Base-by-base conservation (phyloP, 2,888 invertebrate genomes). In the Callimorpha dominula region DNA sequence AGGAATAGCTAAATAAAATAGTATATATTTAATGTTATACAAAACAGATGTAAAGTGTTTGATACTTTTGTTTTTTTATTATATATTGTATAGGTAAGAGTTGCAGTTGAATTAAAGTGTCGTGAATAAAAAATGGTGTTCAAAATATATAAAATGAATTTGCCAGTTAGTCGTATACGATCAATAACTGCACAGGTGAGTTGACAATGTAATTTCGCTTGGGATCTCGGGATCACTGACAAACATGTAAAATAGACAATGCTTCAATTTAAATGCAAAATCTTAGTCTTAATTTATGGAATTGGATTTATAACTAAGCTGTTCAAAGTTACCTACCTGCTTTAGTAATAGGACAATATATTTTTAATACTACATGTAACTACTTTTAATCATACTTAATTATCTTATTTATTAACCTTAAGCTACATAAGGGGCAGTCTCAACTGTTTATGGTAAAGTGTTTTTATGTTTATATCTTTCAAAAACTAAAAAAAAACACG, bases 151-250 rank as follows among this genome's bases (percentile, higher is more conserved):
- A 85, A 91, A 81, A 78, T 78, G 11, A 65, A 65, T 4, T 79
- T 88, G 2, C 82, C 84, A 15, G 87, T 85, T 0, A 88, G 87
- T 76, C 86, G 91, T 63, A 76, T 93, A 6, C 87, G 88, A 82
- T 91, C 90, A 4, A 81, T 93, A 43, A 74, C 86, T 11, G 88
- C 94, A 43, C 94, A 94, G 88, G 94, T 94, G 86, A 82, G 90
- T 84, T n/a, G 43, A 49, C 8, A 52, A 67, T 1, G 1, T 2
- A 7, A 60, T 31, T 57, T 57, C 11, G 20, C 11, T 20, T 31
- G 31, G 31, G 31, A 31, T 20, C 11, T 1, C 4, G 57, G 4
- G 11, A 12, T 9, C 12, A 20, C 2, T 1, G 20, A 20, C 4
- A 57, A 54, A n/a, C 1, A 20, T 20, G 12, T 9, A 4, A n/a